phyloP scores from a whole-genome alignment of 2,797 vertebrate genomes.

The Parotocinclus haroldoi region DNA sequence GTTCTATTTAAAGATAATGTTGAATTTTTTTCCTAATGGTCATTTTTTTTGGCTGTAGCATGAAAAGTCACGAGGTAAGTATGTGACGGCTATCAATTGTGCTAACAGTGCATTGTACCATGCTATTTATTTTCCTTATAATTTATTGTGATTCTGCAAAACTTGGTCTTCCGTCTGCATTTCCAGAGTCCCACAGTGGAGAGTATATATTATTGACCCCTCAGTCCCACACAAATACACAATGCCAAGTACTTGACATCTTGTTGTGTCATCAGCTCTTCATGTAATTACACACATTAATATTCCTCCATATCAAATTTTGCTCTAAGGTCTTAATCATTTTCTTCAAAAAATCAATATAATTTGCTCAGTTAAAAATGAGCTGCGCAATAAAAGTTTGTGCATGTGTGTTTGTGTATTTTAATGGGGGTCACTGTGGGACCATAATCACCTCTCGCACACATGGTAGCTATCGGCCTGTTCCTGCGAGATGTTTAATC shows the following conservation, averaged over 20 bases:
- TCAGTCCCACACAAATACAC: constrained; percentile 26
- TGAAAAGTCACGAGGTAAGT: constrained; percentile 65
- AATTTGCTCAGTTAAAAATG: constrained; percentile 30
- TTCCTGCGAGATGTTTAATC: constrained; percentile 22
- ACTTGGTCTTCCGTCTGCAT: constrained; percentile 53
- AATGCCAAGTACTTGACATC: constrained; percentile 16
- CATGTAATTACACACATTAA: constrained; percentile 21
- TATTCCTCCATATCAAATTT: constrained; percentile 28
- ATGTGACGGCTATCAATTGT: constrained; percentile 61
- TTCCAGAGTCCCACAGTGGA: constrained; percentile 32
- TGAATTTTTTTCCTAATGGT: constrained; percentile 59
- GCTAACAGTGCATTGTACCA: constrained; percentile 41
- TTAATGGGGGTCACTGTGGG: constrained; percentile 35
- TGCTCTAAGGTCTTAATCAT: constrained; percentile 1
- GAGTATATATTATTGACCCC: constrained; percentile 11
- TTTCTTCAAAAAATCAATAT: constrained; percentile 19
- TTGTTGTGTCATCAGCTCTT: constrained; percentile 27
- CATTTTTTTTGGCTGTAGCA: constrained; percentile 71
- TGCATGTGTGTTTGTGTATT: constrained; percentile 34
- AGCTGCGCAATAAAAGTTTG: constrained; percentile 46
- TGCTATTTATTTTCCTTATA: constrained; percentile 49
- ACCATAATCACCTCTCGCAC: constrained; percentile 19
- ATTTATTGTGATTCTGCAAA: constrained; percentile 67
- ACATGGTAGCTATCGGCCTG: constrained; percentile 31
- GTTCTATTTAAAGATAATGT: constrained; percentile 63